Percentiles rank a stretch among this genome's conserved stretches.
Evolutionary conservation across 2,888 invertebrate genomes (phyloP).

Genomic region (Agrilus biguttatus): DNA sequence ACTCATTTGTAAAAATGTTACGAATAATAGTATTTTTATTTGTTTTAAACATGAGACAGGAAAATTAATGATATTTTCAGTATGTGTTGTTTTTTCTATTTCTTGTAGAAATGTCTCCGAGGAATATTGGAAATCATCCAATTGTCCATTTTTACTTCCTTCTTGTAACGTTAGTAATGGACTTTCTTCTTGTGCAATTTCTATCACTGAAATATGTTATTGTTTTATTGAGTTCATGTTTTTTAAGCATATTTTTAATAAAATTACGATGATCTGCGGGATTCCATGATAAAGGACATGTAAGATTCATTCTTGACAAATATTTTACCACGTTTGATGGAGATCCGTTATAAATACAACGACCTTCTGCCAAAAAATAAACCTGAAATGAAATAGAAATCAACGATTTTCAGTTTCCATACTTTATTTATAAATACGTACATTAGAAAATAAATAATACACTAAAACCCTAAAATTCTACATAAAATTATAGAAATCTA

Average conservation of each 20-base stretch:
- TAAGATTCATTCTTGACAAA: slow-evolving; percentile 44
- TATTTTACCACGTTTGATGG: slow-evolving; percentile 55
- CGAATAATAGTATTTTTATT: slow-evolving; percentile 34
- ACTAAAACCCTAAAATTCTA: no score
- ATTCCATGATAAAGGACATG: slow-evolving; percentile 64
- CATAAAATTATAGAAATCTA: no score
- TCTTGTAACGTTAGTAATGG: slow-evolving; percentile 21
- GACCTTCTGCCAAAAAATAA: slow-evolving; percentile 42
- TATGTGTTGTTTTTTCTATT: slow-evolving; percentile 4
- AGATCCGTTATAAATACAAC: slow-evolving; percentile 53
- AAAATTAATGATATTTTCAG: slow-evolving; percentile 27
- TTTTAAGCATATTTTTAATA: neutral
- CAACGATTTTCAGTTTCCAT: no score
- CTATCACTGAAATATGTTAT: slow-evolving; percentile 27
- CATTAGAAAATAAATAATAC: no score
- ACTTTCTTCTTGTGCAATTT: slow-evolving; percentile 24
- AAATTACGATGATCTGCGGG: slow-evolving; percentile 54
- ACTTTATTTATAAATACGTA: no score
- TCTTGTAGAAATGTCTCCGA: slow-evolving; percentile 7
- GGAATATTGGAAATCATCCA: slow-evolving; percentile 10
- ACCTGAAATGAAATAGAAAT: slow-evolving; percentile 13
- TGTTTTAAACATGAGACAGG: slow-evolving; percentile 40
- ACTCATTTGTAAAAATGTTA: slow-evolving; percentile 40
- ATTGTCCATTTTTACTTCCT: slow-evolving; percentile 29
- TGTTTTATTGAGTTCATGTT: neutral